Conservation (phyloP, 2,797 vertebrate species). For the Sebastiscus tertius region DNA sequence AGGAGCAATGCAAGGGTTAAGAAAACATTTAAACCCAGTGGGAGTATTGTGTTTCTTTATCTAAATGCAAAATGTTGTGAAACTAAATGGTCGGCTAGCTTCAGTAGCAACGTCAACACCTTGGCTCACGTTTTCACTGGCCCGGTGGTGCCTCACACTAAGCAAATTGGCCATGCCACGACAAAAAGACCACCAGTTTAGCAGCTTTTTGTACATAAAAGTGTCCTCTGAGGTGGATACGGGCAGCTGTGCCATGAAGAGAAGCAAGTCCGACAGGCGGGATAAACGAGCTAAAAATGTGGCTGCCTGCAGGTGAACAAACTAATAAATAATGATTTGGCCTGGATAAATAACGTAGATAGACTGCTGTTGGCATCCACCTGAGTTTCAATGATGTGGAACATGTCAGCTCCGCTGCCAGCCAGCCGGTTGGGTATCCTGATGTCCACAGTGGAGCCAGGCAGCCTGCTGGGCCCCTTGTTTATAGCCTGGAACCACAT, state of each 20-base stretch:
- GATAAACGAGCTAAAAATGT: conserved; percentile 37
- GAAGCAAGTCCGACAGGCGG: conserved; percentile 9
- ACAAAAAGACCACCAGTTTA: conserved; percentile 33
- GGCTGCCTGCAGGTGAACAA: conserved; percentile 48
- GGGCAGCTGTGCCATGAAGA: conserved; percentile 17
- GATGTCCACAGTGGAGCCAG: conserved; percentile 90
- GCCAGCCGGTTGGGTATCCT: conserved; percentile 92
- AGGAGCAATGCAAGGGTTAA: conserved; percentile 73
- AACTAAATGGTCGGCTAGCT: conserved; percentile 63
- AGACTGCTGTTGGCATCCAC: conserved; percentile 80
- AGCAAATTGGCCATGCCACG: conserved; percentile 29
- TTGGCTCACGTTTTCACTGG: conserved; percentile 45
- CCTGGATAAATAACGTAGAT: conserved; percentile 32
- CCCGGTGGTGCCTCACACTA: conserved; percentile 28
- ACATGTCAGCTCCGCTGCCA: conserved; percentile 91
- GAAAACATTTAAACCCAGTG: conserved; percentile 65
- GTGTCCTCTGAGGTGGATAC: conserved; percentile 15
- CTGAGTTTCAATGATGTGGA: conserved; percentile 90
- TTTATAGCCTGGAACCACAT: conserved; percentile 90
- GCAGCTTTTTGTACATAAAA: conserved; percentile 25
- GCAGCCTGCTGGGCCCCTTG: conserved; percentile 94
- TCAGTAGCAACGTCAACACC: conserved; percentile 67
- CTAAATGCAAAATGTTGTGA: conserved; percentile 75
- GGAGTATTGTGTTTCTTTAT: conserved; percentile 74
- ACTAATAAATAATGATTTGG: conserved; percentile 58